Evolutionary conservation across 2,113 vertebrate species (phyloP).

Genomic region (Formicarius rufipectus): DNA sequence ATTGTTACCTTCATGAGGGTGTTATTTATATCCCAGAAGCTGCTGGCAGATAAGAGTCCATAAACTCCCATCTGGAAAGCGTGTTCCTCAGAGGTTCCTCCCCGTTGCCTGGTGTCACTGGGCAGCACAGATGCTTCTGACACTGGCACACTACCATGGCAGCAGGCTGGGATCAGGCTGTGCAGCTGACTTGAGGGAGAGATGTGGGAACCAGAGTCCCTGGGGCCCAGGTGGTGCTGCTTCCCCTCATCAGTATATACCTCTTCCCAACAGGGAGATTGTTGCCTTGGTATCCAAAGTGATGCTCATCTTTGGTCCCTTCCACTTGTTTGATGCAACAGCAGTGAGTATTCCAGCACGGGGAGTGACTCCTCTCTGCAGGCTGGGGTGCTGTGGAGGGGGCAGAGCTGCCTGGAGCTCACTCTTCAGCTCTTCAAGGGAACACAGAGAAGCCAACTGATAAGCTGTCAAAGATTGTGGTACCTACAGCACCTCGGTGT

Average conservation of each 20-base stretch:
- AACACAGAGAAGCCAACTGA: neutral
- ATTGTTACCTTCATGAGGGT: neutral
- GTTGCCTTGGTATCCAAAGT: constrained; percentile 66
- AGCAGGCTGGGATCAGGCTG: neutral
- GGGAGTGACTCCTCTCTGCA: neutral
- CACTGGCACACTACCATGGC: rapidly evolving
- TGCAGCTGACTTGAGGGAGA: neutral
- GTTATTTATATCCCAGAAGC: neutral
- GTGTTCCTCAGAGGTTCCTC: neutral
- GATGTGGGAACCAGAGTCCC: neutral
- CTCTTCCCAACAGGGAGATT: constrained; percentile 60
- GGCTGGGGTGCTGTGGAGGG: neutral
- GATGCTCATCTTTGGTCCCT: constrained; percentile 64
- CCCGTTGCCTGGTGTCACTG: neutral
- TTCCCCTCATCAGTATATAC: neutral
- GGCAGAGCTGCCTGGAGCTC: neutral
- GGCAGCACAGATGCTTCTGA: neutral
- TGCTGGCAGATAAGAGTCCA: neutral
- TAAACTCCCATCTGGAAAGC: neutral
- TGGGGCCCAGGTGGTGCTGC: neutral
- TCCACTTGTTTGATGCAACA: constrained; percentile 70
- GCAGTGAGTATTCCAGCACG: constrained; percentile 61
- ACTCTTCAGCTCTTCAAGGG: neutral
- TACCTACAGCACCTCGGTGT: neutral
- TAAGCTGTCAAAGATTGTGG: neutral